A percentile compares a stretch with the other conserved stretches of the same genome.
Conservation (phyloP, 2,797 vertebrate species). For the Anolis apletophallus region DNA sequence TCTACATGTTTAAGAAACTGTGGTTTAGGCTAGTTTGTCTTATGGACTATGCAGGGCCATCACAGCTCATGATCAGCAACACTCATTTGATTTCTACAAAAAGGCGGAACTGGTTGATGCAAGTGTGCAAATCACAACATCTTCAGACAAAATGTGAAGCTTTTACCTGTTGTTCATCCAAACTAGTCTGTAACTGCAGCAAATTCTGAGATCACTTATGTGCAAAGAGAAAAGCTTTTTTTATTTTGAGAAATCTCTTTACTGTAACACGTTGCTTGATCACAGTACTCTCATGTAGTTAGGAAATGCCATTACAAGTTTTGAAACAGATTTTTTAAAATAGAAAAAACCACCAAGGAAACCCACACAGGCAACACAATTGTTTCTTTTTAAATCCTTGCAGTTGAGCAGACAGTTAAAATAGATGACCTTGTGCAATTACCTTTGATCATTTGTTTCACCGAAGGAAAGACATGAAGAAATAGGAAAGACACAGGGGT, state of each 20-base stretch:
- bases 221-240: background rate
- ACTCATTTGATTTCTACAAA: background rate
- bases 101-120: background rate
- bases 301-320: background rate
- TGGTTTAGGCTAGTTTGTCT: no score
- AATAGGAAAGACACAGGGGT: background rate
- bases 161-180: background rate
- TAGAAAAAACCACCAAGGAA: no score
- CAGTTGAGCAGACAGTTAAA: background rate
- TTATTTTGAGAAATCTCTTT: background rate
- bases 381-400: background rate
- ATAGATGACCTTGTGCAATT: background rate
- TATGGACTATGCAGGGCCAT: no score
- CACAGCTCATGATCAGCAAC: no score
- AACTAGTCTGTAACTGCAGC: background rate
- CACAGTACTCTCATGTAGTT: no score
- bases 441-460: background rate
- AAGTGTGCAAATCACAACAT: background rate
- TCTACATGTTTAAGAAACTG: no score
- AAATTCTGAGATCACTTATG: background rate
- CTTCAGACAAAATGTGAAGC: background rate
- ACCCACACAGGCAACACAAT: background rate
- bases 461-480: no score
- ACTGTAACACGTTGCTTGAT: background rate
- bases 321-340: background rate